A percentile compares a stretch with the other conserved stretches of the same genome.
Conservation (phyloP, 2,113 vertebrate species). For the Hemibagrus wyckioides region DNA sequence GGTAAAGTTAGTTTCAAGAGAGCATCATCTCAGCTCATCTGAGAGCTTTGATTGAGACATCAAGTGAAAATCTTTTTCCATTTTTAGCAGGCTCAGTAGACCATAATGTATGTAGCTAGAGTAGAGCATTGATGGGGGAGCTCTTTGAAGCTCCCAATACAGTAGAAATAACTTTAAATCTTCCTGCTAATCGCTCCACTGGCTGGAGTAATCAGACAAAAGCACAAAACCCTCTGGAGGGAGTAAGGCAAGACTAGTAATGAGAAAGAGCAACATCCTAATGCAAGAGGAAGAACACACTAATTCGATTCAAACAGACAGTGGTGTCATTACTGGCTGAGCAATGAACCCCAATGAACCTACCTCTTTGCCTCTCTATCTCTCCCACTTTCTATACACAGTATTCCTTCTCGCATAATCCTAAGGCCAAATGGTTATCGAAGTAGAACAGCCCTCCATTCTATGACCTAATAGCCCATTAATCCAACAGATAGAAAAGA, state of each 20-base stretch:
- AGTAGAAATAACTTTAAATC: conserved; percentile 43
- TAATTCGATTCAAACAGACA: conserved; percentile 32
- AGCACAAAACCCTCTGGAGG: conserved; percentile 11
- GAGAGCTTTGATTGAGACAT: conserved; percentile 40
- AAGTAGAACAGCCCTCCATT: neutral
- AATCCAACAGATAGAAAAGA: conserved; percentile 31
- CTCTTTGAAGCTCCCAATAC: conserved; percentile 46
- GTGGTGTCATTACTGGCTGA: conserved; percentile 27
- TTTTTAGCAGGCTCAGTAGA: conserved; percentile 45
- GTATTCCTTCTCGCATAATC: conserved; percentile 31
- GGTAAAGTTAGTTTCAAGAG: neutral
- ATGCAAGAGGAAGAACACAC: conserved; percentile 11
- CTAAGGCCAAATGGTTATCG: conserved; percentile 8
- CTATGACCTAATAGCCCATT: conserved; percentile 38
- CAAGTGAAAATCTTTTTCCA: conserved; percentile 28
- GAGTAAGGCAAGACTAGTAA: conserved; percentile 35
- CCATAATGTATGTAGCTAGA: conserved; percentile 42
- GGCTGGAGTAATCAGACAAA: conserved; percentile 34
- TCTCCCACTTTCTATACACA: conserved; percentile 5
- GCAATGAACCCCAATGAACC: conserved; percentile 11
- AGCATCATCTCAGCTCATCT: neutral
- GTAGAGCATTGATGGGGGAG: neutral
- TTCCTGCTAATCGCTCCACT: conserved; percentile 29
- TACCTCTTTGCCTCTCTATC: conserved; percentile 15
- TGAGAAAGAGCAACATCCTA: conserved; percentile 40